Conservation (phyloP, 2,888 invertebrate genomes). For the Taphrorychus bicolor region DNA sequence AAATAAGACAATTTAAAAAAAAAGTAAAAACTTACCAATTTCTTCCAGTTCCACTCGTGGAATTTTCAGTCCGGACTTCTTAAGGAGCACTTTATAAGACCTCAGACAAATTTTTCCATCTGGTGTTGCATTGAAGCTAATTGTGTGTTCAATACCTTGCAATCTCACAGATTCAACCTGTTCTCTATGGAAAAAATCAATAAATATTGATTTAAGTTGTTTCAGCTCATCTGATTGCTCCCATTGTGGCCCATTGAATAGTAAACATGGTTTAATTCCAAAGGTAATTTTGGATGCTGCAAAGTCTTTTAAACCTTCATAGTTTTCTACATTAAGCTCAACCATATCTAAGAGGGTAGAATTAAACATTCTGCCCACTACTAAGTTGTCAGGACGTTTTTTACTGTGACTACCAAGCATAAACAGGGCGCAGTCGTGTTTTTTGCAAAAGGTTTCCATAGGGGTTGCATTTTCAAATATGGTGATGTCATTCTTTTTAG, state of each 20-base stretch:
- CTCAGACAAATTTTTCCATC: slow-evolving; percentile 82
- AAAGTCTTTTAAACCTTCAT: slow-evolving; percentile 80
- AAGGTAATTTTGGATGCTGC: slow-evolving; percentile 67
- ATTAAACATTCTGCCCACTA: slow-evolving; percentile 90
- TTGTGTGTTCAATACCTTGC: slow-evolving; percentile 92
- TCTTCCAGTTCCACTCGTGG: slow-evolving; percentile 93
- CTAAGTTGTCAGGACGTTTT: slow-evolving; percentile 91
- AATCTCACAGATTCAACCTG: slow-evolving; percentile 81
- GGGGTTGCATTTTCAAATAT: slow-evolving; percentile 92
- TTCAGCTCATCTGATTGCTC: slow-evolving; percentile 80
- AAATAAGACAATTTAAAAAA: not conserved
- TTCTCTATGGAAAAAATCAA: slow-evolving; percentile 92
- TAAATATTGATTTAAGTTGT: slow-evolving; percentile 85
- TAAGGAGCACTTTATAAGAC: slow-evolving; percentile 79
- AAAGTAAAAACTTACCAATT: slow-evolving; percentile 68
- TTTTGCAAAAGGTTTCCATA: slow-evolving; percentile 78
- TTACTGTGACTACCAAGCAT: slow-evolving; percentile 92
- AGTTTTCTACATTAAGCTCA: slow-evolving; percentile 90
- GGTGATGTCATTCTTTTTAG: slow-evolving; percentile 85
- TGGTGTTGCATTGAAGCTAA: slow-evolving; percentile 84
- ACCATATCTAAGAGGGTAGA: slow-evolving; percentile 93
- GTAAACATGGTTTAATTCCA: slow-evolving; percentile 88
- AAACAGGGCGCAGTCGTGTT: slow-evolving; percentile 90
- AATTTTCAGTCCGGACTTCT: slow-evolving; percentile 88
- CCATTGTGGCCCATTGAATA: slow-evolving; percentile 93